Conservation (phyloP, 2,888 invertebrate species). For the Acheta domesticus region DNA sequence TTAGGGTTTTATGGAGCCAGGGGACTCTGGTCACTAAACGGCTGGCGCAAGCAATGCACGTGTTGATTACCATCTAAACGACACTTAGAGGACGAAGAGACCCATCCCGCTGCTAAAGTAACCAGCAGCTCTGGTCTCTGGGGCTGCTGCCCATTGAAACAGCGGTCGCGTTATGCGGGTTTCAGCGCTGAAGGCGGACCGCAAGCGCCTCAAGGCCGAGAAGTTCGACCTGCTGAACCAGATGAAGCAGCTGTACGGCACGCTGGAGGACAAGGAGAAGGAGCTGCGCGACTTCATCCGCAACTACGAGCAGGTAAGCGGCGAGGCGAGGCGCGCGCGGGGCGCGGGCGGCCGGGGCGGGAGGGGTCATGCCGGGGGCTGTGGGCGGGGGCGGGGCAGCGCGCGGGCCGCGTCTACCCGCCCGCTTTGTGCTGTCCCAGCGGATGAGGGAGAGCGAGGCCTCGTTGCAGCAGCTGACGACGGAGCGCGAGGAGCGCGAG, state of each 20-base stretch:
- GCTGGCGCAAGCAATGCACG: too few species aligned
- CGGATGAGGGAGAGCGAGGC: slow-evolving; percentile 77
- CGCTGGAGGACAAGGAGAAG: slow-evolving; percentile 90
- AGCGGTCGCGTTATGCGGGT: slow-evolving; percentile 34
- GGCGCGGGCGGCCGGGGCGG: background rate
- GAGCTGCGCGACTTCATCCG: slow-evolving; percentile 90
- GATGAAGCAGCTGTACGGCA: slow-evolving; percentile 91
- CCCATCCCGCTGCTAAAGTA: too few species aligned
- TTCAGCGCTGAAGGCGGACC: slow-evolving; percentile 79
- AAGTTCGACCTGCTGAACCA: slow-evolving; percentile 89
- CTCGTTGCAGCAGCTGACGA: slow-evolving; percentile 58
- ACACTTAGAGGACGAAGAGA: too few species aligned
- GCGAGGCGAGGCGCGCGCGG: background rate
- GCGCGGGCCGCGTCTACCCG: slow-evolving; percentile 94
- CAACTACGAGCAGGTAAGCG: slow-evolving; percentile 82
- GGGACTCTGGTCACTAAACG: too few species aligned
- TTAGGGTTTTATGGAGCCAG: too few species aligned
- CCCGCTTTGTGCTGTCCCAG: slow-evolving; percentile 62
- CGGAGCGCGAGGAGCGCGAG: slow-evolving; percentile 70
- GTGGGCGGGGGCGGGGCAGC: slow-evolving; percentile 59
- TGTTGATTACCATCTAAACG: too few species aligned
- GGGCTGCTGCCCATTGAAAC: too few species aligned
- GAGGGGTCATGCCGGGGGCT: background rate
- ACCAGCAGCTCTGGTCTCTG: too few species aligned
- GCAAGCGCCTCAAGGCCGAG: slow-evolving; percentile 87